Evolutionary conservation across 1,140 invertebrate genomes (phyloP), one percentile per base, ranked within the genome.

Genomic region (Platyscapa corneri): DNA sequence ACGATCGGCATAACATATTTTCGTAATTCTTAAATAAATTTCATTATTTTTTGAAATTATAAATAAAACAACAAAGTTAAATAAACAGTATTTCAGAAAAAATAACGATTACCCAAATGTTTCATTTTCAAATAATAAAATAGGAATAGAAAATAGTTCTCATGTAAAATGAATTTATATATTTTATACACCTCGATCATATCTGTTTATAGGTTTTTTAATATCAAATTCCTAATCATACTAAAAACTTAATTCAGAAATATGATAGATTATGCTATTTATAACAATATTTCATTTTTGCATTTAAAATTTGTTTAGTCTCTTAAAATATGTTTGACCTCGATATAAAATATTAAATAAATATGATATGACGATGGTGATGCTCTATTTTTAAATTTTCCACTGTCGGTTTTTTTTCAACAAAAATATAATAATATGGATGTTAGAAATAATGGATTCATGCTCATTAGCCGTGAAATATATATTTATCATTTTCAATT

Each of bases 311-410:
- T 84, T 32, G 76, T 78, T 72, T n/a, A 23, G 34, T 64, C 53
- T 76, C 72, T 83, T 60, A 39, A 84, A 78, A 78, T 84, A 64
- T 76, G 14, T 32, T 46, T 49, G 83, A 34, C 83, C 75, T 79
- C 83, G 83, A 56, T 83, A 37, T 76, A 74, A 83, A 60, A 37
- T 56, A 77, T 83, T 77, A 77, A 77, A 42, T 49, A 77, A 65
- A 64, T 53, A 77, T 27, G 82, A 77, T 65, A 77, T 65, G 74
- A 46, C n/a, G 60, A 39, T 56, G 78, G 67, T 32, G 79, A 53
- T 82, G 16, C 39, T 83, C 72, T 30, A 39, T 67, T 49, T 77
- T 77, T 83, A 77, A 30, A 77, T 83, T 77, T 65, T 67, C n/a
- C 39, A 37, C 34, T 37, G 39, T 77, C 53, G 10, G 10, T 10